Base-by-base conservation (phyloP, 2,113 vertebrate species). In the Calyptommatus sinebrachiatus region DNA sequence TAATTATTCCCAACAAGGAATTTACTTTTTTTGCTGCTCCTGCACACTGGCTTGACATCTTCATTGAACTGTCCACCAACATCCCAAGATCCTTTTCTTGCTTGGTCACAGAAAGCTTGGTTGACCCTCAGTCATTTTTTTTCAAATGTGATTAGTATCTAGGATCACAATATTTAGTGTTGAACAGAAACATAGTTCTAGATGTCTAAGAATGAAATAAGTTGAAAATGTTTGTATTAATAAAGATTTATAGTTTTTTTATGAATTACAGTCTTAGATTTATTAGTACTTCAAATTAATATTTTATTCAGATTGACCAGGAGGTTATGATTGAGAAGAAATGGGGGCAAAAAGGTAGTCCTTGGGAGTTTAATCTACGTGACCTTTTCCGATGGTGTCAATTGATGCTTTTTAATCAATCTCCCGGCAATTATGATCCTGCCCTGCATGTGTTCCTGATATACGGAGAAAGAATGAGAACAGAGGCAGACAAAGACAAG, bases 341-440 rank as follows among this genome's bases (percentile, higher is more conserved):
- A 41, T 99, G 98, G 98, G 98, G 98, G 1, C 97, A 99, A 86
- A 98, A 92, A 91, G 98, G 98, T 87, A 97, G 97, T 69, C 97
- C 98, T 5, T 99, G 98, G 98, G 98, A 99, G 88, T 99, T 99
- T 92, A 99, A 99, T 86, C 94, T 99, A 63, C 95, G 98, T 0
- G 98, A 99, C 87, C 94, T 99, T 90, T 99, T 98, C 88, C 97
- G 98, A 35, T 99, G 98, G 98, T 99, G 98, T 95, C 97, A 99
- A 89, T 94, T 99, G 86, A 99, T 99, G 96, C 94, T 98, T 84
- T 94, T 95, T 41, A 98, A 99, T 90, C 98, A 99, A 78, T 96
- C 97, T 0, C 96, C 96, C 3, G 98, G 96, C 6, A 96, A 94
- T 85, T 98, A 97, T 31, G 95, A 97, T 89, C 97, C 98, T 65